Evolutionary conservation across 1,140 invertebrate genomes (phyloP).

Genomic region (Nixonia krombeini): DNA sequence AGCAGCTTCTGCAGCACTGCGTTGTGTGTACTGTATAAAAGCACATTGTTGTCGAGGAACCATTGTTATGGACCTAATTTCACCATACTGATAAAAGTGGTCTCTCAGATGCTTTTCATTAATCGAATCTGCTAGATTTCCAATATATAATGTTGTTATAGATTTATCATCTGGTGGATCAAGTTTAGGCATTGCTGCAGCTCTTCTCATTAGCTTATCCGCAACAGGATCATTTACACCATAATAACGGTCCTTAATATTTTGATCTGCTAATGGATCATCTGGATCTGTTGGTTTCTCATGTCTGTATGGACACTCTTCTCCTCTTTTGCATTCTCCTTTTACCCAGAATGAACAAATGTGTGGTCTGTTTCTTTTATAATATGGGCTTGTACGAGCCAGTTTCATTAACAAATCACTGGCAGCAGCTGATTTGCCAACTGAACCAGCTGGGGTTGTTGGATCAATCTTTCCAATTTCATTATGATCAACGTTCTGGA

Average conservation of each 20-base stretch:
- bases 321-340: constrained; percentile 98
- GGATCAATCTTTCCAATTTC: constrained; percentile 78
- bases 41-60: constrained; percentile 96
- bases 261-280: constrained; percentile 98
- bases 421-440: constrained; percentile 82
- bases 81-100: constrained; percentile 99
- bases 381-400: constrained; percentile 97
- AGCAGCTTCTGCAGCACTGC: constrained; percentile 91
- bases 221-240: constrained; percentile 99
- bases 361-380: constrained; percentile 98
- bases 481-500: constrained; percentile 90
- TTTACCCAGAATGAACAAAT: constrained; percentile 99
- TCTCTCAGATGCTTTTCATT: constrained; percentile 92
- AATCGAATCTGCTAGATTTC: constrained; percentile 90
- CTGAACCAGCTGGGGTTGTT: constrained; percentile 76
- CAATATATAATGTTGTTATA: constrained; percentile 97
- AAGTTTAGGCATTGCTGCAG: constrained; percentile 93
- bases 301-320: constrained; percentile 99
- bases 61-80: constrained; percentile 94
- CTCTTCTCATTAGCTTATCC: constrained; percentile 95
- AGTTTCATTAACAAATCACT: constrained; percentile 94
- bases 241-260: constrained; percentile 99
- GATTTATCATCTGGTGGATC: constrained; percentile 96
- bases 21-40: constrained; percentile 96
- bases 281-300: constrained; percentile 99